Evolutionary conservation across 2,888 invertebrate species (phyloP), one percentile per base, ranked within the genome.

Genomic region (Lacanobia oleracea): DNA sequence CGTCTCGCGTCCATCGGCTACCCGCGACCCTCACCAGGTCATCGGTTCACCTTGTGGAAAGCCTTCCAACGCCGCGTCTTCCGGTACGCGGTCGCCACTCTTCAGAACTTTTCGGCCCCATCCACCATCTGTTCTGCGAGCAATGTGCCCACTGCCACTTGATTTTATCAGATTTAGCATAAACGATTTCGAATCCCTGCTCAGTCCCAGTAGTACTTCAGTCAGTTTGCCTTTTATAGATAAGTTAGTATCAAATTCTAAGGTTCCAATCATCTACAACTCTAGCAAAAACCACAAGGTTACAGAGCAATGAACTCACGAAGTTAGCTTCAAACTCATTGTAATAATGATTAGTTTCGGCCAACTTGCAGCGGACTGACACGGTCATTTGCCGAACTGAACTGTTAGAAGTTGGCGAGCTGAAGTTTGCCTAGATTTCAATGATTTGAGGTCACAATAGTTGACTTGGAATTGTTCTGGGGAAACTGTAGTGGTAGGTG

Each of bases 201-300:
- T 40, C 2, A 10, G 10, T 40, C 6, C 40, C 40, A 40, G 40
- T 10, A 40, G 1, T 40, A 40, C 10, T 2, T 40, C 40, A 40
- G 40, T 40, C 40, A 10, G 10, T 40, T 40, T 40, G 40, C 10
- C 40, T 40, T 9, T 40, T 1, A 40, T 10, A 53, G 10, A n/a
- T 37, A 56, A 33, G 33, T 56, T 18, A 33, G 9, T 33, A 56
- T 33, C 3, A 1, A 56, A 56, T 56, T 37, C 10, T 37, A 48
- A 57, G 62, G 51, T 59, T 63, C 40, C 23, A 63, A 72, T 18
- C 50, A 50, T 56, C 48, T 51, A 10, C 6, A 60, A 61, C 16
- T n/a, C n/a, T 23, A 43, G 62, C 63, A 83, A 76, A 79, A 84
- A 84, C 83, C 50, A 71, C 83, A 83, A 85, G 81, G 83, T 75